Evolutionary conservation across 2,797 vertebrate species (phyloP), one percentile per base, ranked within the genome.

Genomic region (Hypotaenidia philippensis): DNA sequence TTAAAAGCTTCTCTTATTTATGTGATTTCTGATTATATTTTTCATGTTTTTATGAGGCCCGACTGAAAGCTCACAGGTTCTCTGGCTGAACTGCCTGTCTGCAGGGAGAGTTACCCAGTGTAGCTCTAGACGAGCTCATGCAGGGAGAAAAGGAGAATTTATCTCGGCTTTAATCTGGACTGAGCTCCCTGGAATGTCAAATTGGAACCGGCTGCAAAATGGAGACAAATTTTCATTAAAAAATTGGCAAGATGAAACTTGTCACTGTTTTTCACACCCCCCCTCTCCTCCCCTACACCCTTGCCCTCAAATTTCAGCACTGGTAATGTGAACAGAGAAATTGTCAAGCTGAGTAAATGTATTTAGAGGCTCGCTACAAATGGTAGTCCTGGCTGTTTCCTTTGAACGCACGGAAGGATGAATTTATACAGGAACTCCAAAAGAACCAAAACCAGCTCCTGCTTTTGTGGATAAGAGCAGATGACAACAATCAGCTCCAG

Each of bases 201-300:
- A 72, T 23, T 65, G 9, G 50, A 89, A 18, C 16, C 65, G 41
- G 34, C 53, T 91, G 72, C 31, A 93, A 89, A 87, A 69, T 38
- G n/a, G 31, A 87, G 55, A 65, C 8, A 86, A 83, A 81, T 86
- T 72, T 93, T 95, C 41, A 71, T 89, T 78, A 77, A 50, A 87
- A 89, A 94, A 44, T 47, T 83, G 81, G n/a, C 61, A 72, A 74
- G 68, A 77, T 76, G 92, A 72, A 83, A 90, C 38, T 59, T 49
- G 27, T 64, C 50, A 61, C 20, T 7, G 5, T 63, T 90, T 83
- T 86, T 75, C 38, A 75, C 16, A 36, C 36, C 10, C 4, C 31
- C 11, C 22, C 25, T 9, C 27, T 8, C 13, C 23, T 31, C 32
- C 18, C 21, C 45, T 47, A 5, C 8, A 31, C 50, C 31, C 7